Base-by-base conservation (phyloP, 2,888 invertebrate genomes). In the Rotaria socialis region DNA sequence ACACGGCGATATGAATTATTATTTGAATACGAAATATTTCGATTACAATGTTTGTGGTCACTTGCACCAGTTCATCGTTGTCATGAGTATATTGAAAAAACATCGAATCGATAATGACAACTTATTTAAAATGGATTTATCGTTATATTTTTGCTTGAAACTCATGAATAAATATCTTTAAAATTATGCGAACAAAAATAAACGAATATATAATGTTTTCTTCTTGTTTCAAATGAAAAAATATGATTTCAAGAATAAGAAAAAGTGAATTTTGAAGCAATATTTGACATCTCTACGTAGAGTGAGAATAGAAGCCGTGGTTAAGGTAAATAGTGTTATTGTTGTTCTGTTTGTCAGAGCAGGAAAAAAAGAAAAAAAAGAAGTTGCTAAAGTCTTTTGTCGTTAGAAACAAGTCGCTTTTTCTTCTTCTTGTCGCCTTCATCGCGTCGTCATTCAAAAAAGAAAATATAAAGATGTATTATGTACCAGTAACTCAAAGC, bases 21-120 rank as follows among this genome's bases (percentile, higher is more conserved):
- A 47, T 16, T n/a, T 47, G 80, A 80, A 47, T 80, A 24, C 24
- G 80, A 80, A 80, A 47, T 80, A 43, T 80, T 80, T 80, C 47
- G n/a, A 47, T 47, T 80, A 11, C 47, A 47, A n/a, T 47, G 6
- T 14, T 47, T 47, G 11, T 35, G 16, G 35, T 14, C 67, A 67
- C 35, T 35, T 19, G 67, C 35, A 7, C 27, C 67, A 67, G 35
- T 67, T 67, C 35, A 67, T 67, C 35, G 35, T 35, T 11, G 35
- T 67, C 35, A 67, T 67, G 16, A 67, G 35, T 19, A 67, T 67
- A 19, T 67, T 35, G 67, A 67, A 19, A 19, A 35, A 35, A 16
- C 35, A 67, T 67, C 35, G 67, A 19, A 67, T 67, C 16, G 16
- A 67, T 19, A 35, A 67, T 27, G 19, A 19, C 11, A 41, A 16